phyloP scores from a whole-genome alignment of 1,140 invertebrate genomes.

The Drosophila sproati region DNA sequence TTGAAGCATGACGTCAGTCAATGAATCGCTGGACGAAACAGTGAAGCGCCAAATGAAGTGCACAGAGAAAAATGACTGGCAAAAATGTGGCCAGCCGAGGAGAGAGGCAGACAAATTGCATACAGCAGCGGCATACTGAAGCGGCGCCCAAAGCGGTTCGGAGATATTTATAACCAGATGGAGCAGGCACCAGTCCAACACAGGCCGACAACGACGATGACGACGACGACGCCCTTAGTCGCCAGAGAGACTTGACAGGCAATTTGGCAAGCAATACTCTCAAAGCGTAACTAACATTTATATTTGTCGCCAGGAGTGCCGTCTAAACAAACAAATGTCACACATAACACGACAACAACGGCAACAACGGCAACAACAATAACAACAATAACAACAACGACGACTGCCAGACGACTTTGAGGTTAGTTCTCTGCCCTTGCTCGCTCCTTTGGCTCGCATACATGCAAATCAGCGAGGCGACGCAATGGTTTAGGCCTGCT shows the following conservation, averaged over 20 bases:
- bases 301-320: constrained; percentile 67
- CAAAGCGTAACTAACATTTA: constrained; percentile 69
- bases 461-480: constrained; percentile 64
- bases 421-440: constrained; percentile 20
- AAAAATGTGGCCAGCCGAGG: constrained; percentile 45
- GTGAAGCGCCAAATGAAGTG: constrained; percentile 51
- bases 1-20: constrained; percentile 51
- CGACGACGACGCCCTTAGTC: not conserved
- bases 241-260: constrained; percentile 55
- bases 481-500: constrained; percentile 40
- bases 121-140: constrained; percentile 29
- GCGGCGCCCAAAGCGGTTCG: constrained; percentile 11
- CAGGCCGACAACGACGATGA: too few species aligned
- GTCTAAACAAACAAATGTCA: constrained; percentile 68
- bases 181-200: not conserved
- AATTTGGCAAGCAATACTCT: constrained; percentile 63
- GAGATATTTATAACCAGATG: constrained; percentile 56
- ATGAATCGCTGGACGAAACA: constrained; percentile 45
- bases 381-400: constrained; percentile 17
- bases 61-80: constrained; percentile 51
- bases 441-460: constrained; percentile 48
- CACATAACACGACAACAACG: constrained; percentile 55
- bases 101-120: constrained; percentile 10
- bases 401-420: constrained; percentile 53
- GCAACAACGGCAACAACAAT: constrained; percentile 17